Base-by-base conservation (phyloP, 2,888 invertebrate species). In the Ceraclea dissimilis region DNA sequence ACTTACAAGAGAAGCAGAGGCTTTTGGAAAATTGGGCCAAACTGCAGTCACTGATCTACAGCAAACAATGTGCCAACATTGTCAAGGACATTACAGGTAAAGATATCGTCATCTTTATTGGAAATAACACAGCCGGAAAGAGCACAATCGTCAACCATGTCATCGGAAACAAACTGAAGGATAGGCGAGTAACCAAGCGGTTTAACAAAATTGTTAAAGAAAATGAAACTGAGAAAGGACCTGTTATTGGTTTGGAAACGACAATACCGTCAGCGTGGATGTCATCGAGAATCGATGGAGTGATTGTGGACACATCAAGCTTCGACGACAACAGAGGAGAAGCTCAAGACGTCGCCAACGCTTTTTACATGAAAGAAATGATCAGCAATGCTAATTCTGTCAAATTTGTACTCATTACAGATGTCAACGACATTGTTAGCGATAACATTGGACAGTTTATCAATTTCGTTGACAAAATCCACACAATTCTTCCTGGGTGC, bases 301-400 rank as follows among this genome's bases (percentile, higher is more conserved):
- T 49, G 10, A 20, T 49, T 19, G 49, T 49, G n/a, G 49, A 49
- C 22, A 26, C 49, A 22, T 26, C 49, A n/a, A 26, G 49, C 2
- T 49, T 49, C n/a, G 49, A 49, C n/a, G 49, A 49, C n/a, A 49
- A 49, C n/a, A 21, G 49, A 21, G 49, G 49, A 22, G 49, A 49
- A 22, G 5, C 21, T 2, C 49, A 49, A 26, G 49, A 49, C n/a
- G 26, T 49, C 4, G 49, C 49, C 26, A 49, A 49, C n/a, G 22
- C 49, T n/a, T 49, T 22, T 26, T 49, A 22, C 16, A 26, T 49
- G 2, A 49, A 21, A 6, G 26, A 49, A 49, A 17, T 49, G 6
- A 26, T 49, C 2, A 26, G 4, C 5, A 5, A 21, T 22, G 49
- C 49, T 16, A 21, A 26, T n/a, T 22, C 49, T 49, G 49, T 49